Evolutionary conservation across 2,113 vertebrate genomes (phyloP), one percentile per base, ranked within the genome.

Genomic region (Meleagris gallopavo): DNA sequence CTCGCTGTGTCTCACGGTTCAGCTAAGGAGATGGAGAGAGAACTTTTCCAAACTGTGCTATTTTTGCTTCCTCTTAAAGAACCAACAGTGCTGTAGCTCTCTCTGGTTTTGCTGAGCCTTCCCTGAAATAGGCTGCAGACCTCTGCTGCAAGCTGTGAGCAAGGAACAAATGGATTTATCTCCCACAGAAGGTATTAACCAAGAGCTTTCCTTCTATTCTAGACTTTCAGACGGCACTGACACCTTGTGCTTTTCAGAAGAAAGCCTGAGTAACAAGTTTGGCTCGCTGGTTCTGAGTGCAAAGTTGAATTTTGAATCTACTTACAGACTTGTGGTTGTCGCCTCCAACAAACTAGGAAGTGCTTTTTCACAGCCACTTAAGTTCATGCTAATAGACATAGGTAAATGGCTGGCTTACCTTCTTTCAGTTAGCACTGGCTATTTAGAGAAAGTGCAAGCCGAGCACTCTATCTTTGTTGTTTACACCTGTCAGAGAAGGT

Each of bases 271-370:
- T 0, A 12, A 29, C 45, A 22, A 0, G 6, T 14, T 40, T 34
- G 78, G 57, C 16, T 85, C 25, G 0, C 8, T 94, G 86, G 81
- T 89, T 83, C 94, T 98, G 72, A 86, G 81, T 71, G 43, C 61
- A 64, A 95, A 22, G 81, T 24, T 91, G 84, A 88, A 40, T 52
- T 95, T 66, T 10, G 48, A 91, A 45, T 97, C 96, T 9, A 96
- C 18, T 36, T 98, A 98, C 89, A 97, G 82, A 29, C 46, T 90
- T 58, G 93, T 73, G 75, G 96, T 98, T 29, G 91, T n/a, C 2
- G 97, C 97, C 64, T 69, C 18, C 60, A 98, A 98, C 1, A 6
- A 55, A 4, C 89, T 98, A 1, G 98, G 98, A 20, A 97, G 29
- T 14, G 89, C 92, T 17, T 88, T 83, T 10, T 98, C 98, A 17